phyloP scores from a whole-genome alignment of 2,888 invertebrate genomes.

The Eledona agricola region DNA sequence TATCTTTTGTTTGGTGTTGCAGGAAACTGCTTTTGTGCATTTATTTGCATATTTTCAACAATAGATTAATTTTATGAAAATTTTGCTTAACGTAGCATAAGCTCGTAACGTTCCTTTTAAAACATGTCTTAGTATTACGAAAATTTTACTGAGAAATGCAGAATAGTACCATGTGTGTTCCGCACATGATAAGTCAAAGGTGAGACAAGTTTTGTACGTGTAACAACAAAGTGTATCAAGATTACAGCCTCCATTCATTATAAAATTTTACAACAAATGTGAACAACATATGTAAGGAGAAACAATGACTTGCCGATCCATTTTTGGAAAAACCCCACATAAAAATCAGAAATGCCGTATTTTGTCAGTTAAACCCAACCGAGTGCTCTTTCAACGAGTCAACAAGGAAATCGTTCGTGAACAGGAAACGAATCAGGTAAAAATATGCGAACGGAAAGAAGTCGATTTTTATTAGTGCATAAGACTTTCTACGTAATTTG shows the following conservation, averaged over 20 bases:
- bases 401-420: conserved; percentile 11
- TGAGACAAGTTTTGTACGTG: conserved; percentile 26
- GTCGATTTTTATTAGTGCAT: conserved; percentile 15
- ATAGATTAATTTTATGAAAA: not conserved
- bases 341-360: conserved; percentile 1
- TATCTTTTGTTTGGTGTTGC: too few species aligned
- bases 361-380: conserved; percentile 10
- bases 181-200: conserved; percentile 26
- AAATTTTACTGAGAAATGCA: conserved; percentile 9
- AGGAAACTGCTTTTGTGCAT: too few species aligned
- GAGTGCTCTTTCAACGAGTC: conserved; percentile 13
- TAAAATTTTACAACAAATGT: conserved; percentile 19
- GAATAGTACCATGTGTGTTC: conserved; percentile 1
- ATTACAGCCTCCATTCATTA: conserved; percentile 3
- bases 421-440: conserved; percentile 21
- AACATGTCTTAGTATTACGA: too few species aligned
- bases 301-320: conserved; percentile 17
- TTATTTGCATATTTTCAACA: too few species aligned
- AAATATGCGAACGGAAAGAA: conserved; percentile 16
- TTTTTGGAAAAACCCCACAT: conserved; percentile 17
- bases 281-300: conserved; percentile 1
- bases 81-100: too few species aligned
- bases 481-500: conserved; percentile 11
- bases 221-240: conserved; percentile 30
- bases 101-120: too few species aligned